Evolutionary conservation across 1,140 invertebrate genomes (phyloP), one percentile per base, ranked within the genome.

Genomic region (Himalopsyche phryganea): DNA sequence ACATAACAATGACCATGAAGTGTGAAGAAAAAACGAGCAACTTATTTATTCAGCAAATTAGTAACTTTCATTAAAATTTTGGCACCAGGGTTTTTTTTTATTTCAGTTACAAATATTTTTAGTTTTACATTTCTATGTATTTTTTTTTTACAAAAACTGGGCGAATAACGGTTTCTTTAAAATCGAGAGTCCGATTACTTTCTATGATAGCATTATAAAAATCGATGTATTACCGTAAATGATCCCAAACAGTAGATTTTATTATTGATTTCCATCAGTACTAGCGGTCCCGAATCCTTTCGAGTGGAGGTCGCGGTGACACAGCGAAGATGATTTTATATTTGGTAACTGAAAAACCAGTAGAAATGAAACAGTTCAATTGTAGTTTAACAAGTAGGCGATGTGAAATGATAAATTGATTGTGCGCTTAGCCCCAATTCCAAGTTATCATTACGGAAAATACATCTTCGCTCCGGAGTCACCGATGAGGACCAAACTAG

Each of bases 141-240:
- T 15, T 7, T 46, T 52, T 60, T 44, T 52, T 19, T 58, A 57
- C 44, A 62, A 58, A 50, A 62, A 58, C 38, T 58, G 60, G 48
- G 54, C 60, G 55, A 58, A 50, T 54, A 47, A 48, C 58, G 48
- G 7, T 50, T 51, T 41, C 50, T 48, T 63, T 56, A 58, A 56
- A 62, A 62, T 62, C 60, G 61, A 62, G 53, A 50, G 47, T 54
- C 48, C 50, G 28, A 53, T 45, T 50, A n/a, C 35, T 57, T 47
- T 53, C 55, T 58, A 62, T 55, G 51, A 60, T 63, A 63, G 52
- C 57, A 53, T 56, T 60, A 60, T 54, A 61, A 65, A 65, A 65
- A 55, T 65, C 62, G 62, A 65, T 65, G 62, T 64, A 64, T 61
- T 61, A 54, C 58, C 62, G 41, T 61, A 58, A 65, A 65, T 65